Conservation (phyloP, 2,888 invertebrate genomes). For the Prionchulus punctatus region DNA sequence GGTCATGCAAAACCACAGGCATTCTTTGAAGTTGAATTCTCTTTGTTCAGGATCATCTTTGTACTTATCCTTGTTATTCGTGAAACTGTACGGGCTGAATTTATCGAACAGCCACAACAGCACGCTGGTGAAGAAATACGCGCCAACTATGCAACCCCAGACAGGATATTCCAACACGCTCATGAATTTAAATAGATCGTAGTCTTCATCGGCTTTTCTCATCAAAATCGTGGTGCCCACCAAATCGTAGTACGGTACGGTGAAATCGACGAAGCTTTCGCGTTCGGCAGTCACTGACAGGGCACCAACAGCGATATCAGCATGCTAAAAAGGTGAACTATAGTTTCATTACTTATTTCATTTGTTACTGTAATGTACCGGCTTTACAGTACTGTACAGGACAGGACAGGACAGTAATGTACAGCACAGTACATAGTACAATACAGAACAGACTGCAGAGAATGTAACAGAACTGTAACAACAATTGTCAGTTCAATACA, state of each 20-base stretch:
- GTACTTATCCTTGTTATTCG: no score
- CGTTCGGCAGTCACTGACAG: constrained; percentile 93
- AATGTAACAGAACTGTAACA: no score
- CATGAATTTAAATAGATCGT: constrained; percentile 85
- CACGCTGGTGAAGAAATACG: constrained; percentile 81
- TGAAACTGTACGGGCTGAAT: constrained; percentile 92
- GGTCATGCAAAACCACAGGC: constrained; percentile 97
- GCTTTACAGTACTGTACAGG: no score
- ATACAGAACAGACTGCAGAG: no score
- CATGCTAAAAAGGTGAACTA: no score
- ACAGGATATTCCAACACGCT: constrained; percentile 88
- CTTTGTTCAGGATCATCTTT: no score
- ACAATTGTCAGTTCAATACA: no score
- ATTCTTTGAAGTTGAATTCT: constrained; percentile 78
- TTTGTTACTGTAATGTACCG: no score
- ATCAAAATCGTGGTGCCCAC: constrained; percentile 92
- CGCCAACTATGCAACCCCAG: constrained; percentile 85
- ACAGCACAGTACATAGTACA: no score
- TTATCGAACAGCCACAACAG: constrained; percentile 91
- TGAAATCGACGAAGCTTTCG: constrained; percentile 90
- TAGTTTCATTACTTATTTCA: no score
- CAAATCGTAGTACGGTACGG: constrained; percentile 91
- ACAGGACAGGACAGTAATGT: no score
- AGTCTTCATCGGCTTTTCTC: constrained; percentile 69
- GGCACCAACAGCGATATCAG: constrained; percentile 81